Conservation (phyloP, 2,113 vertebrate species). For the Ifrita kowaldi region DNA sequence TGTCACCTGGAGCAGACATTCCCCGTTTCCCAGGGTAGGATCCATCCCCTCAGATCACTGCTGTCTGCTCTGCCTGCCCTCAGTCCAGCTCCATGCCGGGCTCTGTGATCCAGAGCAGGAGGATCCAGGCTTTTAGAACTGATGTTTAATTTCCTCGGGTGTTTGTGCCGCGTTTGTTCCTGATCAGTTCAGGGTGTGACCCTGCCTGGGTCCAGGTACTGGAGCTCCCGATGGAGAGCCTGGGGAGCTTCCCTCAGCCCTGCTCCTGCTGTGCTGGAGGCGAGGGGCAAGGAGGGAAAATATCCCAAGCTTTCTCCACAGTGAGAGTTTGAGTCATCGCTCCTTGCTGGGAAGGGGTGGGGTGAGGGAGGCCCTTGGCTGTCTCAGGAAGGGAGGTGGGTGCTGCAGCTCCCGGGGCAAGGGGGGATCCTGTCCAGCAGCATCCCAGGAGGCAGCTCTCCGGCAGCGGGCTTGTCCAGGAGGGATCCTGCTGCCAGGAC, state of each 20-base stretch:
- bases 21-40: rapidly evolving
- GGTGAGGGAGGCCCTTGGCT: not conserved
- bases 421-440: not conserved
- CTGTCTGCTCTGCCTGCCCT: not conserved
- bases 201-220: not conserved
- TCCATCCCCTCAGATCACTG: rapidly evolving
- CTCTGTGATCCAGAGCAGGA: not conserved
- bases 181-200: not conserved
- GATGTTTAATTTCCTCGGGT: not conserved
- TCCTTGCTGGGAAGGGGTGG: not conserved
- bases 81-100: not conserved
- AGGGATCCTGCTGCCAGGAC: not conserved
- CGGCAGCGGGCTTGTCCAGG: not conserved
- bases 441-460: not conserved
- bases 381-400: not conserved
- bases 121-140: not conserved
- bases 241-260: not conserved
- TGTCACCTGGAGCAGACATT: not conserved
- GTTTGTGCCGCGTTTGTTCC: not conserved
- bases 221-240: not conserved
- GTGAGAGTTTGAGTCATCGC: not conserved
- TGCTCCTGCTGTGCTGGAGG: not conserved
- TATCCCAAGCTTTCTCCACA: not conserved
- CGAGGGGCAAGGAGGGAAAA: not conserved
- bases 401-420: not conserved